Percentiles rank a stretch among this genome's conserved stretches.
These are phyloP conservation scores for Smutsia gigantea DNA, from an alignment of 2,797 vertebrate genomes.

Conservation along the genomic window DNA sequence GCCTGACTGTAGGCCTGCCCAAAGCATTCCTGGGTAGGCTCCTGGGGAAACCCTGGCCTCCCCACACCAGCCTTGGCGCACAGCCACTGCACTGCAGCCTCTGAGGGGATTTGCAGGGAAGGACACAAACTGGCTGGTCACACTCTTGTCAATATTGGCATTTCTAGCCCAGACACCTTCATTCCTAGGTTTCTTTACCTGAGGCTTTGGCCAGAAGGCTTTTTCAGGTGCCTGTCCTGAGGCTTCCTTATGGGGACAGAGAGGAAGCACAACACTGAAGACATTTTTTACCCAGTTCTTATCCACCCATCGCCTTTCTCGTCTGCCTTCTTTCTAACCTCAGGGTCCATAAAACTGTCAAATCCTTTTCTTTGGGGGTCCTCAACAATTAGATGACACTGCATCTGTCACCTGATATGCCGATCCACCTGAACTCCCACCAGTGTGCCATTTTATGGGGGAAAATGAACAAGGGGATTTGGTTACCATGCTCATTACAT, in stretches of 20 bases:
- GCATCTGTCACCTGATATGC: too few species aligned
- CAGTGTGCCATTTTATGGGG: fast-evolving
- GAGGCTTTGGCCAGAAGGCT: not conserved
- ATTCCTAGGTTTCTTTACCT: not conserved
- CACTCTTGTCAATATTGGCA: not conserved
- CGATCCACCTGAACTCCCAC: not conserved
- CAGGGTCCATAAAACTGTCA: not conserved
- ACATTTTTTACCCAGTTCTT: not conserved
- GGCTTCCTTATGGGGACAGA: not conserved
- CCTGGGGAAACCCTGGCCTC: not conserved
- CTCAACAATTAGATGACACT: not conserved
- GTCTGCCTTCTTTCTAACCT: not conserved
- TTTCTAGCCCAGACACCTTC: not conserved
- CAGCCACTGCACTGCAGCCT: not conserved
- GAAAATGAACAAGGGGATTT: not conserved
- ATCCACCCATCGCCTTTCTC: too few species aligned
- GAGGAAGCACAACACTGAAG: not conserved
- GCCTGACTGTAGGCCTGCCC: not conserved
- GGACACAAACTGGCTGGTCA: not conserved
- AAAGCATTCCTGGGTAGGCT: not conserved
- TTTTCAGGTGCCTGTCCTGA: not conserved
- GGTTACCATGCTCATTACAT: not conserved
- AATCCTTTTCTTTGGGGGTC: not conserved
- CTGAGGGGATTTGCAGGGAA: not conserved
- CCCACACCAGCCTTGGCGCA: not conserved